A percentile compares a stretch with the other conserved stretches of the same genome.
phyloP scores from a whole-genome alignment of 2,888 invertebrate genomes.

The Eumerus sabulonum region DNA sequence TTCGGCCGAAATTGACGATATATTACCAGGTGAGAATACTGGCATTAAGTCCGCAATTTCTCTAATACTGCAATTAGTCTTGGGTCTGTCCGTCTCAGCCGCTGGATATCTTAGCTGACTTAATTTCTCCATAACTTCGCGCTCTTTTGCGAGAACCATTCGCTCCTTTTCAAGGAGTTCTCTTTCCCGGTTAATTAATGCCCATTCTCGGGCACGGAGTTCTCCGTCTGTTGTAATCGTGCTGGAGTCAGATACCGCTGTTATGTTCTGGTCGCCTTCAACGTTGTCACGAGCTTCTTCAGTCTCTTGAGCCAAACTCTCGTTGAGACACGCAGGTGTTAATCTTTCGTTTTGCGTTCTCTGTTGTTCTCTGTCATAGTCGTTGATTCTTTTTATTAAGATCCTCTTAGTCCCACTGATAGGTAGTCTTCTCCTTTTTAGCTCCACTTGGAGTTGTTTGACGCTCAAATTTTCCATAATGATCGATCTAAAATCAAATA shows the following conservation, averaged over 20 bases:
- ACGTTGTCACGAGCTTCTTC: background rate
- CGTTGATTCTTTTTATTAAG: background rate
- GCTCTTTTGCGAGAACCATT: constrained; percentile 7
- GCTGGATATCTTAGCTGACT: background rate
- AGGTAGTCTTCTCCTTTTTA: background rate
- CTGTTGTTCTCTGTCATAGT: background rate
- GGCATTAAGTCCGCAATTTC: constrained; percentile 19
- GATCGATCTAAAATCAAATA: too few relatives aligned
- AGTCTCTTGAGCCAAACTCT: background rate
- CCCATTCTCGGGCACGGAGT: constrained; percentile 17
- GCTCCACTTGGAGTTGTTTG: background rate
- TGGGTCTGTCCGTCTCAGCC: background rate
- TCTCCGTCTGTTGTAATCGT: background rate
- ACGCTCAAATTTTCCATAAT: background rate
- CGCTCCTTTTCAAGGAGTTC: constrained; percentile 24
- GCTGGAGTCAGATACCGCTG: too few relatives aligned
- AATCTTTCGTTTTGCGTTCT: background rate
- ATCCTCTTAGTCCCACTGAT: background rate
- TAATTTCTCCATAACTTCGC: constrained; percentile 6
- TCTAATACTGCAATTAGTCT: constrained; percentile 9
- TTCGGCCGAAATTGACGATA: constrained; percentile 20
- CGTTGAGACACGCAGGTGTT: too few relatives aligned
- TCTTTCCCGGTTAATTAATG: constrained; percentile 5
- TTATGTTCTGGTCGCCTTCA: background rate
- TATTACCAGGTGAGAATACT: constrained; percentile 11